Conservation (phyloP, 2,888 invertebrate species). For the Eristalinus sepulchralis region DNA sequence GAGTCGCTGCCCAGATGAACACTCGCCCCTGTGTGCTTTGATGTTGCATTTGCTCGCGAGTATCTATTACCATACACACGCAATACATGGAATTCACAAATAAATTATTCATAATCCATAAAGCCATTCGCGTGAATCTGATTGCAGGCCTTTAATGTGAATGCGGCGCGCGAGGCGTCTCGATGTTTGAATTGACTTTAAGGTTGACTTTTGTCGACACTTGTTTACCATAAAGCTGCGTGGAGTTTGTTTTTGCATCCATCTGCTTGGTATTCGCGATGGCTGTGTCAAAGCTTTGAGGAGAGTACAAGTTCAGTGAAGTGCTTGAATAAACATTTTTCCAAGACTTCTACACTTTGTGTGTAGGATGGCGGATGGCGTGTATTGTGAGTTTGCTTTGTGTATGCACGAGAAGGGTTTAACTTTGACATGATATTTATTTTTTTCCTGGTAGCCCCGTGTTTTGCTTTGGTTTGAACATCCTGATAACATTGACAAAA, state of each 20-base stretch:
- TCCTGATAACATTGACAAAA: not conserved
- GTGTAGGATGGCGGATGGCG: not conserved
- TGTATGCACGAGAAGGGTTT: not conserved
- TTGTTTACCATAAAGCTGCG: not conserved
- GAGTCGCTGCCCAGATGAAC: constrained; percentile 15
- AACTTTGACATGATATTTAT: not conserved
- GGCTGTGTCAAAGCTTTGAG: not conserved
- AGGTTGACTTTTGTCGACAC: not conserved
- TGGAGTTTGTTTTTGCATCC: not conserved
- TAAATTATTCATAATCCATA: constrained; percentile 67
- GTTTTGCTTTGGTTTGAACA: not conserved
- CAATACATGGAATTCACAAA: constrained; percentile 24
- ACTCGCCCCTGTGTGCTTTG: constrained; percentile 31
- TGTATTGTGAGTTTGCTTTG: not conserved
- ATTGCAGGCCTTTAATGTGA: constrained; percentile 52
- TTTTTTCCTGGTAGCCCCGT: not conserved
- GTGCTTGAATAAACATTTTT: not conserved
- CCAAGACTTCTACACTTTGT: not conserved
- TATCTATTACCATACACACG: constrained; percentile 7
- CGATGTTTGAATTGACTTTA: not conserved
- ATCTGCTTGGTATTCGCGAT: not conserved
- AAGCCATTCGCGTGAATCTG: constrained; percentile 61
- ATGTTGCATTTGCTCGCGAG: constrained; percentile 18
- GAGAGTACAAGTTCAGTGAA: not conserved
- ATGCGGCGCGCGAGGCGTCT: constrained; percentile 7